Evolutionary conservation across 1,140 invertebrate genomes (phyloP).

Genomic region (Ostrea edulis): DNA sequence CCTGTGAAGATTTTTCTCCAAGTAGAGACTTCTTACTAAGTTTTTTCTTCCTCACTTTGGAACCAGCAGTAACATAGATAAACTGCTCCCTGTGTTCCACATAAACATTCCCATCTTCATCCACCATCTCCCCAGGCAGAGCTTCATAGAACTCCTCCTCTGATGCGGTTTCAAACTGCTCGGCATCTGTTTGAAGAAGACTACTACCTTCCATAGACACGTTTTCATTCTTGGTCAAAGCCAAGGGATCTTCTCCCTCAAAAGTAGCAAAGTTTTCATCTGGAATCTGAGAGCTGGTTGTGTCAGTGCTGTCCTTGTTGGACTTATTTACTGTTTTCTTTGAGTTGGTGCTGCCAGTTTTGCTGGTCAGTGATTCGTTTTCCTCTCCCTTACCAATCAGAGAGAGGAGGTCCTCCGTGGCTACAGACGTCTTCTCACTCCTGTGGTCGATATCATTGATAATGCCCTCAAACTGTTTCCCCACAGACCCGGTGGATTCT

Average conservation of each 20-base stretch:
- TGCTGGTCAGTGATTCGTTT: background rate
- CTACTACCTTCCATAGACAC: background rate
- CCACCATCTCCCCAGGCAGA: conserved; percentile 39
- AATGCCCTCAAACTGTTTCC: conserved; percentile 40
- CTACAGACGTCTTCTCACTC: conserved; percentile 45
- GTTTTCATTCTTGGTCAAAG: background rate
- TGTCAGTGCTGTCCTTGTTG: background rate
- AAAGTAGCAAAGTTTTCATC: conserved; percentile 45
- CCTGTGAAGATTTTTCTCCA: background rate
- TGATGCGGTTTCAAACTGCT: conserved; percentile 44
- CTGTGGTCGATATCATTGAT: conserved; percentile 41
- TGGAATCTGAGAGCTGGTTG: background rate
- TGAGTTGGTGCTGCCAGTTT: background rate
- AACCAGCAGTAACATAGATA: conserved; percentile 39
- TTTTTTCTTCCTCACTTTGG: conserved; percentile 44
- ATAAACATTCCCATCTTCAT: conserved; percentile 17
- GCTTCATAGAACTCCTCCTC: conserved; percentile 52
- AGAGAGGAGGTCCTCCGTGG: conserved; percentile 29
- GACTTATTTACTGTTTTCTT: background rate
- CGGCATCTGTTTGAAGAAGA: conserved; percentile 35
- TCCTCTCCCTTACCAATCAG: background rate
- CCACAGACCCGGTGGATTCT: background rate
- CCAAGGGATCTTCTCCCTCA: conserved; percentile 28
- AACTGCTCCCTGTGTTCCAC: conserved; percentile 46
- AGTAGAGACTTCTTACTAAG: conserved; percentile 10